Evolutionary conservation across 2,888 invertebrate species (phyloP).

Genomic region (Chloroclystis v-ata): DNA sequence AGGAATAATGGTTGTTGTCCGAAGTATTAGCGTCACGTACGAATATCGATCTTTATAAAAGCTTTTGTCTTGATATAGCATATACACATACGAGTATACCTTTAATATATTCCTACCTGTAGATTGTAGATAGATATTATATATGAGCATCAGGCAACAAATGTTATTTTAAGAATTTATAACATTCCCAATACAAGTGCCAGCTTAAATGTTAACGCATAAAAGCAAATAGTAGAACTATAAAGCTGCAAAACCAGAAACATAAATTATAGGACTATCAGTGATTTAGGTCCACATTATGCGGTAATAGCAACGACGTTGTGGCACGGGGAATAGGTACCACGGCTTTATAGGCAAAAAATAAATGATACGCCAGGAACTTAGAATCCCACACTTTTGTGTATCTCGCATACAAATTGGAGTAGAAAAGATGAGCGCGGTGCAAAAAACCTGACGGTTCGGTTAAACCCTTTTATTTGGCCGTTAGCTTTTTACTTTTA

Average conservation of each 20-base stretch:
- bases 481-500: conserved; percentile 70
- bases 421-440: conserved; percentile 54
- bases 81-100: too few relatives aligned
- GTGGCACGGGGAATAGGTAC: conserved; percentile 1
- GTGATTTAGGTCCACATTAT: conserved; percentile 15
- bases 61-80: background rate
- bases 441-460: conserved; percentile 65
- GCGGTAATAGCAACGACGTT: conserved; percentile 14
- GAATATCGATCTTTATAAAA: background rate
- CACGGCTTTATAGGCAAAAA: conserved; percentile 8
- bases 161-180: background rate
- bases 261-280: conserved; percentile 14
- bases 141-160: background rate
- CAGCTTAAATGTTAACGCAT: conserved; percentile 2
- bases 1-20: conserved; percentile 3
- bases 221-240: conserved; percentile 10
- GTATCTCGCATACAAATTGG: conserved; percentile 47
- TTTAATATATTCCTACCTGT: background rate
- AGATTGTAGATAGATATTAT: too few relatives aligned
- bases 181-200: background rate
- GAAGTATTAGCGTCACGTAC: conserved; percentile 2
- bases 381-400: conserved; percentile 34
- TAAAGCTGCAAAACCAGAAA: conserved; percentile 11
- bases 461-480: conserved; percentile 70
- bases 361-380: conserved; percentile 28